Evolutionary conservation across 2,113 vertebrate species (phyloP), one percentile per base, ranked within the genome.

Genomic region (Calypte anna): DNA sequence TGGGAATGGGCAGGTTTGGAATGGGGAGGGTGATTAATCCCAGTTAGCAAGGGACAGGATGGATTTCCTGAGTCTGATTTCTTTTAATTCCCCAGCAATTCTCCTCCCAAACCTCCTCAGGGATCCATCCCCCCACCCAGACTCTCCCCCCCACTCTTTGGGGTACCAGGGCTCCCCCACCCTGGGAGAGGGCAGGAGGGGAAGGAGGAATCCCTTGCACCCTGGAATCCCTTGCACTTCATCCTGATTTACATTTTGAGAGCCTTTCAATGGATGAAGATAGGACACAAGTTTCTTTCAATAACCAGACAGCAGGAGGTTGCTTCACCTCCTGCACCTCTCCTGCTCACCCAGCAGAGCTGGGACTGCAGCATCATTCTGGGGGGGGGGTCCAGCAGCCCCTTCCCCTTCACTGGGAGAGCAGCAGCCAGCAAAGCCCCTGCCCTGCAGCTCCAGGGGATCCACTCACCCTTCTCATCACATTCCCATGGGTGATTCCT

Each of bases 21-120:
- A 76, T 1, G 61, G 84, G 14, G 64, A 84, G 69, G 81, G 90
- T 28, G 55, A 91, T 94, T 87, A 92, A 94, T 92, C 87, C 84
- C 77, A 72, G 81, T 91, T 88, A 95, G 73, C 5, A 0, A 91
- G 61, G 59, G 81, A 77, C 31, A 6, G 87, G 94, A 94, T 82
- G 69, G 85, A 93, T 95, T 87, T 90, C 66, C 85, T 23, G 38
- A 46, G 78, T 46, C 69, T 7, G 6, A 70, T 69, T 66, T 63
- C 85, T 91, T 91, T 90, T 93, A 95, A 95, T 94, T 91, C 88
- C 75, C 33, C 0, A 86, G 62, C 90, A 63, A 51, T 63, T 84
- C 69, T 84, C 69, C 69, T 91, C 93, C 78, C 92, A 87, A 74
- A 58, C 40, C 74, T 55, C 61, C 82, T 73, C 2, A 0, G 40